Conservation (phyloP, 2,797 vertebrate species). For the Tragelaphus oryx region DNA sequence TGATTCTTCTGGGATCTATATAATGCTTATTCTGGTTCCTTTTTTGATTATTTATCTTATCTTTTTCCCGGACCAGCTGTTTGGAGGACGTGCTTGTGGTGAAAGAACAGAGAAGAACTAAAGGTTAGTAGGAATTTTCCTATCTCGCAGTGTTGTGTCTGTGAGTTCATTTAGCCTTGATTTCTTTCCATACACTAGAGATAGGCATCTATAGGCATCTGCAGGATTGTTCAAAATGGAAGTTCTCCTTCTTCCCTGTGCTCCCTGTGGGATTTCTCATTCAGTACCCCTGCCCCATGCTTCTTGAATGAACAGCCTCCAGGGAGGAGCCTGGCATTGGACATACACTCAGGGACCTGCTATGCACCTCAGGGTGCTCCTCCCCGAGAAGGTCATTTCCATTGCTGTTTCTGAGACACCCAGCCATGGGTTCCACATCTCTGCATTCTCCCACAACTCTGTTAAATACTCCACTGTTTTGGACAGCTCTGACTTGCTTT, state of each 20-base stretch:
- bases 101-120: not conserved
- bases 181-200: not conserved
- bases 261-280: not conserved
- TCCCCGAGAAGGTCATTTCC: not conserved
- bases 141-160: not conserved
- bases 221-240: not conserved
- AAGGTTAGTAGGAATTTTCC: not conserved
- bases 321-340: not conserved
- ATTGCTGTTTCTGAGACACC: not conserved
- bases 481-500: not conserved
- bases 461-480: not conserved
- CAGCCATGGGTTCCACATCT: not conserved
- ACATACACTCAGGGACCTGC: not conserved
- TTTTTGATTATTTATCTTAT: not conserved
- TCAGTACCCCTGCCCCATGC: not conserved
- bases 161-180: not conserved
- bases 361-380: fast-evolving
- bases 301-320: not conserved
- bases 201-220: not conserved
- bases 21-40: not conserved
- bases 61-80: not conserved
- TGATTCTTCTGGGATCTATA: not conserved
- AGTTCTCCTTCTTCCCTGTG: not conserved
- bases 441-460: not conserved
- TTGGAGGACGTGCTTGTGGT: not conserved